Percentiles rank a stretch among this genome's conserved stretches.
Evolutionary conservation across 2,113 vertebrate species (phyloP).

Genomic region (Pseudorhombus dupliciocellatus): DNA sequence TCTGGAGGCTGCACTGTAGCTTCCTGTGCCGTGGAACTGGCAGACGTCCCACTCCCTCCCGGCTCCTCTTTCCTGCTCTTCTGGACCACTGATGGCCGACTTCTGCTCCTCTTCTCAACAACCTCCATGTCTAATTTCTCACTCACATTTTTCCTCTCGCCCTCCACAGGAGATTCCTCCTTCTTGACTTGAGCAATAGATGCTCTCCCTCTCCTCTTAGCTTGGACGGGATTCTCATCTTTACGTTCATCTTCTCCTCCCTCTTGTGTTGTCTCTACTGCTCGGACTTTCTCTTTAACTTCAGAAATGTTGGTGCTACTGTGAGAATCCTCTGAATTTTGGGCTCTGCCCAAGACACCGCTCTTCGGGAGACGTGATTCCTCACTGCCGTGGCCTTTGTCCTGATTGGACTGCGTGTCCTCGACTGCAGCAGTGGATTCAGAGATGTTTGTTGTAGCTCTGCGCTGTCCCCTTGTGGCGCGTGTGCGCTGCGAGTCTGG

Average conservation of each 20-base stretch:
- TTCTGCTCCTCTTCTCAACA: constrained; percentile 37
- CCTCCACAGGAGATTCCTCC: not conserved
- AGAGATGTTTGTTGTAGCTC: not conserved
- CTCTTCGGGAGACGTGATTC: constrained; percentile 21
- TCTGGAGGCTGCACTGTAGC: constrained; percentile 28
- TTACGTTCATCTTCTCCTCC: constrained; percentile 9
- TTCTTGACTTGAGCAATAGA: constrained; percentile 29
- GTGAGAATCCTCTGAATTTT: constrained; percentile 18
- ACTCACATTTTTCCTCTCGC: constrained; percentile 11
- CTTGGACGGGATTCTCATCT: constrained; percentile 30
- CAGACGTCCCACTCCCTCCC: constrained; percentile 23
- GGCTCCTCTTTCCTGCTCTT: constrained; percentile 36
- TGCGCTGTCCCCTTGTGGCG: constrained; percentile 61
- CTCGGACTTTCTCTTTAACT: constrained; percentile 5
- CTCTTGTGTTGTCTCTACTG: not conserved
- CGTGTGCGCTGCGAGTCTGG: constrained; percentile 12
- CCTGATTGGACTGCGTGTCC: constrained; percentile 21
- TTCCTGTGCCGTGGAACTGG: constrained; percentile 13
- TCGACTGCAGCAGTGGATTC: constrained; percentile 20
- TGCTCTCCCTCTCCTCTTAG: constrained; percentile 46
- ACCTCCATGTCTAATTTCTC: constrained; percentile 4
- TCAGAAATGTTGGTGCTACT: constrained; percentile 21
- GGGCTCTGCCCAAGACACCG: constrained; percentile 39
- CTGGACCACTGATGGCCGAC: constrained; percentile 15
- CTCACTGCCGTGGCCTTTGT: not conserved